These are phyloP conservation scores for Glandiceps talaboti DNA, from an alignment of 53 echinoderm and acorn worm species.

Conservation along the genomic window DNA sequence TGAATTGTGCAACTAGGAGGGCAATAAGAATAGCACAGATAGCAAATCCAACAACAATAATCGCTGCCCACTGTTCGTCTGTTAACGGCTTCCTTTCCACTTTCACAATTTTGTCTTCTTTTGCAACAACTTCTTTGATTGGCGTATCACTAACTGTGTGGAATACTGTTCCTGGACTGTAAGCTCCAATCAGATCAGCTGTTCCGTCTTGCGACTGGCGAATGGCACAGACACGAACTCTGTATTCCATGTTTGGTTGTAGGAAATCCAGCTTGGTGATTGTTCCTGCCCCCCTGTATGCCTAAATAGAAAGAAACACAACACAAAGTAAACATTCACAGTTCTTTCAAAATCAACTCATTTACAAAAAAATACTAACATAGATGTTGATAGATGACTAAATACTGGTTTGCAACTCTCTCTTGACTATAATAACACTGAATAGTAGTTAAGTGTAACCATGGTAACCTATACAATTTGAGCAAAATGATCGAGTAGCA, in stretches of 20 bases:
- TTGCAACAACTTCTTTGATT: slow-evolving; percentile 14
- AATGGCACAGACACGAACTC: slow-evolving; percentile 80
- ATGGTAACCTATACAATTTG: too few relatives aligned
- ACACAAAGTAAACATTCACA: too few relatives aligned
- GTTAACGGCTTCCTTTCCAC: slow-evolving; percentile 42
- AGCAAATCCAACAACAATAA: slow-evolving; percentile 55
- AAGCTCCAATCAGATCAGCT: slow-evolving; percentile 64
- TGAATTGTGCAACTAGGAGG: slow-evolving; percentile 20
- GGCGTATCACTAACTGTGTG: slow-evolving; percentile 32
- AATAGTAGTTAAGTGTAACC: too few relatives aligned
- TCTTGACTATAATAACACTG: too few relatives aligned
- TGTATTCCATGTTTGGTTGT: slow-evolving; percentile 67
- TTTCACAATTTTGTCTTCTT: slow-evolving; percentile 18
- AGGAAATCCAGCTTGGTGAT: slow-evolving; percentile 39
- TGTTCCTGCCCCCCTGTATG: slow-evolving; percentile 76
- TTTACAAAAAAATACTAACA: not conserved
- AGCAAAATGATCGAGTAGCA: too few relatives aligned
- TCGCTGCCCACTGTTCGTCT: slow-evolving; percentile 70
- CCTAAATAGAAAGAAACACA: too few relatives aligned
- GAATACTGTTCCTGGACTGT: slow-evolving; percentile 67
- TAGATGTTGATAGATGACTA: not conserved
- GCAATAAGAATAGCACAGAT: slow-evolving; percentile 66
- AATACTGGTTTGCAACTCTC: not conserved
- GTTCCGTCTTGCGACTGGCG: slow-evolving; percentile 63
- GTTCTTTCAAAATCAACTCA: too few relatives aligned